Base-by-base conservation (phyloP, 2,797 vertebrate genomes). In the Schizopygopsis malacanthus region DNA sequence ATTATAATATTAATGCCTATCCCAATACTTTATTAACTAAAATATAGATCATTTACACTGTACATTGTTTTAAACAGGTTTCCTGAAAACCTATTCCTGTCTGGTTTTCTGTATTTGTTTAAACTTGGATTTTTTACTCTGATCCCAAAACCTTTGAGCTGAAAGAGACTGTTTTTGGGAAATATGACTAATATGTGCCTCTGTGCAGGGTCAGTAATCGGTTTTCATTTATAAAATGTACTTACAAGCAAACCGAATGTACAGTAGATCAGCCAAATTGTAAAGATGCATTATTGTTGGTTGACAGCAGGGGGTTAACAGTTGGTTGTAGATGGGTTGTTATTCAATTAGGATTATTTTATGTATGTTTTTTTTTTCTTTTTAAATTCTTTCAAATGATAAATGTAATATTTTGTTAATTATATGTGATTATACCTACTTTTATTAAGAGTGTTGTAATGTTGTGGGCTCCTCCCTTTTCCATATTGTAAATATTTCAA, bases 161-260 rank as follows among this genome's bases (percentile, higher is more conserved):
- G 50, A 79, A 75, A 63, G 52, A 59, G 77, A 85, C 65, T 70
- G 18, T 56, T 77, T 79, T 84, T 85, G 85, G 77, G 72, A 81
- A 80, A 86, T 20, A 56, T 79, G 39, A 82, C 76, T 33, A 63
- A 45, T 85, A 86, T 85, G 86, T 86, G 69, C 86, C 87, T 89
- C 83, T 89, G 77, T 65, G 54, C 50, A 37, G 56, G 59, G 71
- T 86, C 72, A 61, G 43, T 3, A 20, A 79, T 82, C 76, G 56
- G 81, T 84, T 84, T 86, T 85, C 73, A 81, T 91, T 91, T 83
- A 84, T 90, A 82, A 88, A 89, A 91, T 16, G 79, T 87, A 90
- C 83, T 85, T 43, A 78, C 15, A 13, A 77, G 65, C 52, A 61
- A 84, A 82, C 39, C 84, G 78, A 87, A 81, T 61, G 13, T 54